Evolutionary conservation across 2,888 invertebrate genomes (phyloP), one percentile per base, ranked within the genome.

Genomic region (Drosophila parthenogenetica): DNA sequence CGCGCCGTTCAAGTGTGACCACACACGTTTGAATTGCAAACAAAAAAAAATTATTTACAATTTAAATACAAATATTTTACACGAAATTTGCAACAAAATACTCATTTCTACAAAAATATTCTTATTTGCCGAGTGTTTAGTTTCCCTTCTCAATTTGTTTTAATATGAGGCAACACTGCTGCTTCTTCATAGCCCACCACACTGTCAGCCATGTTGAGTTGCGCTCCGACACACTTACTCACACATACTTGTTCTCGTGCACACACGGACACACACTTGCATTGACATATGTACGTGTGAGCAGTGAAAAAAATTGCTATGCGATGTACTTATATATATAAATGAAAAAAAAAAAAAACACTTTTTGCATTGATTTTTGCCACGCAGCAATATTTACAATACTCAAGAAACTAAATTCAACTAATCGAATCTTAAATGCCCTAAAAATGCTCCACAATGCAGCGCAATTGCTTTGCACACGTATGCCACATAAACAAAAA

Each of bases 131-230:
- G 10, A 29, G 2, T 46, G 17, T 39, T 25, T 1, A 37, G 2
- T 37, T 29, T 13, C 58, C 10, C 58, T n/a, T 13, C 29, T 29
- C 5, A 29, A 39, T 46, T 48, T 48, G 11, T 51, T 48, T 51
- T 13, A 53, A 43, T 40, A 29, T 54, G 53, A 60, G 61, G 55
- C 73, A 69, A 45, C 74, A 69, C 64, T 68, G 60, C 59, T 60
- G 55, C 57, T 74, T 42, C 43, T 19, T 58, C n/a, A 58, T 32
- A 73, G 77, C 51, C 63, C 83, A 81, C 83, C 81, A 80, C 70
- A 68, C 63, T 82, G 87, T 87, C 82, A 82, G 82, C 82, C 87
- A 82, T 82, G 82, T 82, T 82, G 87, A 82, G 85, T 82, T 82
- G 76, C 81, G 87, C 81, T 81, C 75, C 84, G 75, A 81, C 81